These are phyloP conservation scores for Arrhamphus sclerolepis DNA, from an alignment of 2,797 vertebrate species.

Conservation along the genomic window DNA sequence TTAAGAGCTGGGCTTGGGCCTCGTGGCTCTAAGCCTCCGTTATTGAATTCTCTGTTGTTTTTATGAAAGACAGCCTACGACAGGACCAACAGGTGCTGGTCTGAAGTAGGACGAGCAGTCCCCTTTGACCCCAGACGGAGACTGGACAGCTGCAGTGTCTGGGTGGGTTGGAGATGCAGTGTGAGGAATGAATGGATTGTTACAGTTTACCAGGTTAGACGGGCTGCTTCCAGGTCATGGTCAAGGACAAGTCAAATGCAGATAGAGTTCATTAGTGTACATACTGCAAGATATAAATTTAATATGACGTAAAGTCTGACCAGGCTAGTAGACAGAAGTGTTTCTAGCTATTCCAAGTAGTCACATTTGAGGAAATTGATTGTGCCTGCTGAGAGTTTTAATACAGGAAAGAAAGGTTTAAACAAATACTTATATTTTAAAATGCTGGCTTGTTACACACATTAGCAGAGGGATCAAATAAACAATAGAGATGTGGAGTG, in stretches of 20 bases:
- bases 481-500: too few relatives aligned
- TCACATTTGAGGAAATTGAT: too few relatives aligned
- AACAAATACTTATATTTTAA: too few relatives aligned
- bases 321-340: too few relatives aligned
- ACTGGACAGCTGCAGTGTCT: slow-evolving; percentile 74
- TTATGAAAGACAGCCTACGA: slow-evolving; percentile 66
- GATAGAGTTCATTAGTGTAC: background rate
- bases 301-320: too few relatives aligned
- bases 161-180: slow-evolving; percentile 10
- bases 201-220: slow-evolving; percentile 40
- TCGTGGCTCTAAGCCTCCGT: slow-evolving; percentile 67
- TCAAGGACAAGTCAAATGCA: slow-evolving; percentile 8
- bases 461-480: too few relatives aligned
- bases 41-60: slow-evolving; percentile 79
- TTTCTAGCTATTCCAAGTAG: too few relatives aligned
- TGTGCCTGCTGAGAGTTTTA: too few relatives aligned
- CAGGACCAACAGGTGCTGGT: slow-evolving; percentile 70
- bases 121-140: slow-evolving; percentile 69
- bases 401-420: too few relatives aligned
- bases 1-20: slow-evolving; percentile 17
- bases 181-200: slow-evolving; percentile 22
- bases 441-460: too few relatives aligned
- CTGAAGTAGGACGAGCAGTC: slow-evolving; percentile 61
- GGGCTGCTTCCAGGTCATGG: slow-evolving; percentile 58
- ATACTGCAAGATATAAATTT: background rate